Evolutionary conservation across 2,113 vertebrate species (phyloP), one percentile per base, ranked within the genome.

Genomic region (Sphyrna mokarran): DNA sequence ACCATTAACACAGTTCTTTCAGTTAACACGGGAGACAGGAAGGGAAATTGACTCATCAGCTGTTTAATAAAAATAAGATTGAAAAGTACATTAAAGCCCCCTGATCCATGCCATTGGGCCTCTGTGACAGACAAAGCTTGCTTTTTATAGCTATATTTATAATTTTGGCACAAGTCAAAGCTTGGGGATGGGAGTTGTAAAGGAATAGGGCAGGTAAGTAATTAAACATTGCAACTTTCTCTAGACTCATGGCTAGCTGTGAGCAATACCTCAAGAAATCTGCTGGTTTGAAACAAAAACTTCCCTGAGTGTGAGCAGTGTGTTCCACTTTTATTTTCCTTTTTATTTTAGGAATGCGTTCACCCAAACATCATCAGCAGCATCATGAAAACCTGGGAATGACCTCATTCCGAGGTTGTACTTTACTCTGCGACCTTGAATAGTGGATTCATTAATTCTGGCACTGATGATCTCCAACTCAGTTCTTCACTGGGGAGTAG

Each of bases 401-500:
- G 89, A 91, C 61, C 61, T 91, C 58, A 40, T 93, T 93, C 66
- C 89, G 5, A 37, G 63, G 89, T 18, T 66, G 16, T 22, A 93
- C 33, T 33, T 90, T 61, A 63, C 85, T 33, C 16, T 29, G 33
- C 22, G 89, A 37, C n/a, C 0, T 93, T 93, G 89, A 93, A 93
- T 93, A 22, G 89, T 22, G 61, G 61, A 66, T 93, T 93, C 63
- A 93, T 66, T 93, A 66, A 93, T 16, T 93, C 33, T 93, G 89
- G 61, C 89, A 66, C 20, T 29, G n/a, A 26, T 13, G 33, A 91
- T 33, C 89, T 66, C 61, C 33, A 68, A 93, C 22, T 93, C 58
- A 93, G 37, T 93, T 93, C 89, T 93, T 68, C 13, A 37, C 40
- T 93, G n/a, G 89, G n/a, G n/a, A 93, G 33, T 93, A 93, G 89